Conservation (phyloP, 1,140 invertebrate species). For the Bombus fervidus region DNA sequence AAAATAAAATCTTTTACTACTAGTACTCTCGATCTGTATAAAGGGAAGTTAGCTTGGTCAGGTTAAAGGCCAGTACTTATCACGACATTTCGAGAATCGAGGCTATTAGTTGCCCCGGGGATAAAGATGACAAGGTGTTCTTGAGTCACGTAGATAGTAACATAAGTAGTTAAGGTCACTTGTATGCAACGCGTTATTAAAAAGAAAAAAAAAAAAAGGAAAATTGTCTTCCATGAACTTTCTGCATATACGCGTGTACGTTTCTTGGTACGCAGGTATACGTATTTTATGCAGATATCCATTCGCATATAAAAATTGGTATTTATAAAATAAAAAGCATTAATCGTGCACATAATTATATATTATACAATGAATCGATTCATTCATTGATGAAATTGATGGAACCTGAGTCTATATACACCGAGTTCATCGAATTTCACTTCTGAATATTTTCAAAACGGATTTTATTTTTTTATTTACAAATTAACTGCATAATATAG, state of each 20-base stretch:
- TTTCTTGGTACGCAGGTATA: not conserved
- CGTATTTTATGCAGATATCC: not conserved
- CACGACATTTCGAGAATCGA: slow-evolving; percentile 16
- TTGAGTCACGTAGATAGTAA: slow-evolving; percentile 19
- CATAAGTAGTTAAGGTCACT: not conserved
- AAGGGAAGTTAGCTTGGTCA: not conserved
- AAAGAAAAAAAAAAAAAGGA: not conserved
- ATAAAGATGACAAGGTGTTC: slow-evolving; percentile 17
- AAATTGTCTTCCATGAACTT: not conserved
- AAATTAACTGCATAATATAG: not conserved
- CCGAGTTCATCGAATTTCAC: not conserved
- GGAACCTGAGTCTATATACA: too few species aligned
- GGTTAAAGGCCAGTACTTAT: not conserved
- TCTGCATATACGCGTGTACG: too few species aligned
- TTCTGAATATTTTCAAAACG: not conserved
- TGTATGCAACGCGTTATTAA: not conserved
- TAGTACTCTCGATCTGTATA: not conserved
- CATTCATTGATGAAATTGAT: too few species aligned
- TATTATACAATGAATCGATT: too few species aligned
- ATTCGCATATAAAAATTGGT: not conserved
- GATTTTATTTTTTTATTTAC: not conserved
- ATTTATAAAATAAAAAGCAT: not conserved
- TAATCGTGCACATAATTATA: not conserved
- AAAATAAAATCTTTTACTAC: not conserved
- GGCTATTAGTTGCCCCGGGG: slow-evolving; percentile 19